Evolutionary conservation across 2,113 vertebrate species (phyloP).

Genomic region (Salvator merianae): DNA sequence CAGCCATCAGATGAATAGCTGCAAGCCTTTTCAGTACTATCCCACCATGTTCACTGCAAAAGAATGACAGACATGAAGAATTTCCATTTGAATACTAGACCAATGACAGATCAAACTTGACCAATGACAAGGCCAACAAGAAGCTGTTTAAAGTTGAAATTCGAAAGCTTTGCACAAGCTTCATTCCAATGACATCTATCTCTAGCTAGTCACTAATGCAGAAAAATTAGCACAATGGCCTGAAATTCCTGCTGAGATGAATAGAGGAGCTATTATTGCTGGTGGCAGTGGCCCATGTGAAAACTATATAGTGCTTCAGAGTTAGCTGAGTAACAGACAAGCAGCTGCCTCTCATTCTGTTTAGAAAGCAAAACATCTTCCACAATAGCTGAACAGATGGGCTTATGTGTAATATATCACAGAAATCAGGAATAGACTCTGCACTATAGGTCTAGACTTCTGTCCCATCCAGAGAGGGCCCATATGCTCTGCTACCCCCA

Average conservation of each 20-base stretch:
- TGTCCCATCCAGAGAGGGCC: no score
- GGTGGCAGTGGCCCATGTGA: not conserved
- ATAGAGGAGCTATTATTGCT: not conserved
- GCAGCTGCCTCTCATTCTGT: constrained; percentile 29
- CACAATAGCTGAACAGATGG: constrained; percentile 39
- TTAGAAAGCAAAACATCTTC: constrained; percentile 34
- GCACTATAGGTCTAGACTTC: no score
- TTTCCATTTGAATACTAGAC: not conserved
- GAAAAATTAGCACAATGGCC: not conserved
- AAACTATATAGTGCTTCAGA: not conserved
- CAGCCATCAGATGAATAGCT: no score
- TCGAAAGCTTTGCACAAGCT: not conserved
- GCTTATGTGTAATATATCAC: constrained; percentile 13
- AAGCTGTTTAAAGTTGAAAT: not conserved
- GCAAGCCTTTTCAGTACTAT: no score
- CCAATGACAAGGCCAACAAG: not conserved
- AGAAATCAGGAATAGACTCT: not conserved
- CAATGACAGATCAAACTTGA: not conserved
- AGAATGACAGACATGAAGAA: not conserved
- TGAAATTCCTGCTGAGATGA: not conserved
- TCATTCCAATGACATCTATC: not conserved
- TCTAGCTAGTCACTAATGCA: not conserved
- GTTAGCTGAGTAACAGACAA: constrained; percentile 35
- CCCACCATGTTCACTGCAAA: no score
- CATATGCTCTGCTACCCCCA: no score